phyloP scores from a whole-genome alignment of 2,888 invertebrate species.

The Melitaea athalia region DNA sequence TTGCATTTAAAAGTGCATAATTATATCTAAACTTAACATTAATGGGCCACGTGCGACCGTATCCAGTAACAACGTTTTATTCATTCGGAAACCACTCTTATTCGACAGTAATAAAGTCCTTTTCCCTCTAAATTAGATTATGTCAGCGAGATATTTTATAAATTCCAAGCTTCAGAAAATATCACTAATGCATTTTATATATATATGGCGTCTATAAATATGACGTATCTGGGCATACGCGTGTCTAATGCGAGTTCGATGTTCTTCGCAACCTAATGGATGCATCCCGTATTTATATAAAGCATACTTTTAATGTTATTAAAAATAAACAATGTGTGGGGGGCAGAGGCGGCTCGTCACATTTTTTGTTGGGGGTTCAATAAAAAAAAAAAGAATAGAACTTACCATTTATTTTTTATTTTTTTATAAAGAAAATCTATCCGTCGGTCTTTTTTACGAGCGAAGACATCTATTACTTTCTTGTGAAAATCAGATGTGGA shows the following conservation, averaged over 20 bases:
- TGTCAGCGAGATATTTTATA: constrained; percentile 52
- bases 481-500: too few relatives aligned
- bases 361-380: too few relatives aligned
- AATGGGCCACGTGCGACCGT: constrained; percentile 46
- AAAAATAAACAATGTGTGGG: constrained; percentile 17
- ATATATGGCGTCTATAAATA: constrained; percentile 64
- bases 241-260: constrained; percentile 30
- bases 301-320: constrained; percentile 10
- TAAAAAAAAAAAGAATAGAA: too few relatives aligned
- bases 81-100: constrained; percentile 20
- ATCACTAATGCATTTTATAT: constrained; percentile 69
- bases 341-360: too few relatives aligned
- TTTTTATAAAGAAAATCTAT: too few relatives aligned
- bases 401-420: too few relatives aligned
- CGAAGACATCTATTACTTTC: too few relatives aligned
- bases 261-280: constrained; percentile 25
- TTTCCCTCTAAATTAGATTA: constrained; percentile 6
- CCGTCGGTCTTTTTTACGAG: too few relatives aligned
- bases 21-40: constrained; percentile 39
- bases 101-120: constrained; percentile 10
- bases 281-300: constrained; percentile 12
- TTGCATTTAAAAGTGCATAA: constrained; percentile 35
- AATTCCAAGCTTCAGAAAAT: constrained; percentile 62
- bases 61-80: constrained; percentile 23
- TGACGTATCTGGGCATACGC: constrained; percentile 59